Conservation (phyloP, 2,797 vertebrate species). For the Oryzias dopingdopingensis region DNA sequence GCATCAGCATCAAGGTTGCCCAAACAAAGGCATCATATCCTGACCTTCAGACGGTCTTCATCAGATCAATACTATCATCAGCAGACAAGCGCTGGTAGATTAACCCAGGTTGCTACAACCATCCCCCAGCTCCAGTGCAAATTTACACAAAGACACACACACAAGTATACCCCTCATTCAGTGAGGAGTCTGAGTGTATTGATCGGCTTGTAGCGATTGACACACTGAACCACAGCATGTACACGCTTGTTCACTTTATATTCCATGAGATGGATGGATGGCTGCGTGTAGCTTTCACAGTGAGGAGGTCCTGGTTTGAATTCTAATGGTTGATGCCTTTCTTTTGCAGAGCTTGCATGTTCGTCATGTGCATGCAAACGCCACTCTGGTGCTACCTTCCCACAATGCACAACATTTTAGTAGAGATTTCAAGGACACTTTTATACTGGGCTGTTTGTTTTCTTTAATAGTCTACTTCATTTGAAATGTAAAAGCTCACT, state of each 20-base stretch:
- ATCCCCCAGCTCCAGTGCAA: constrained; percentile 19
- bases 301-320: constrained; percentile 11
- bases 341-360: not conserved
- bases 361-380: too few species aligned
- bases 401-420: too few species aligned
- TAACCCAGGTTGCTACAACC: constrained; percentile 55
- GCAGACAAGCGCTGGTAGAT: constrained; percentile 68
- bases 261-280: constrained; percentile 39
- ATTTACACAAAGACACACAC: constrained; percentile 7
- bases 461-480: too few species aligned
- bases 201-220: constrained; percentile 63
- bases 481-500: too few species aligned
- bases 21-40: constrained; percentile 65
- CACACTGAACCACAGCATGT: constrained; percentile 44
- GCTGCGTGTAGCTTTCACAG: not conserved
- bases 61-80: constrained; percentile 76
- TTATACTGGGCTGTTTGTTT: too few species aligned
- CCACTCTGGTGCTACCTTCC: too few species aligned
- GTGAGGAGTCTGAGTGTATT: constrained; percentile 42
- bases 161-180: constrained; percentile 33
- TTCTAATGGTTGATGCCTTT: too few species aligned
- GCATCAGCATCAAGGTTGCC: constrained; percentile 48
- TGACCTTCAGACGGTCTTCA: constrained; percentile 75
- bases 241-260: constrained; percentile 61
- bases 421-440: too few species aligned